These are phyloP conservation scores for Galbula dea DNA, from an alignment of 2,113 vertebrate species.

Conservation along the genomic window DNA sequence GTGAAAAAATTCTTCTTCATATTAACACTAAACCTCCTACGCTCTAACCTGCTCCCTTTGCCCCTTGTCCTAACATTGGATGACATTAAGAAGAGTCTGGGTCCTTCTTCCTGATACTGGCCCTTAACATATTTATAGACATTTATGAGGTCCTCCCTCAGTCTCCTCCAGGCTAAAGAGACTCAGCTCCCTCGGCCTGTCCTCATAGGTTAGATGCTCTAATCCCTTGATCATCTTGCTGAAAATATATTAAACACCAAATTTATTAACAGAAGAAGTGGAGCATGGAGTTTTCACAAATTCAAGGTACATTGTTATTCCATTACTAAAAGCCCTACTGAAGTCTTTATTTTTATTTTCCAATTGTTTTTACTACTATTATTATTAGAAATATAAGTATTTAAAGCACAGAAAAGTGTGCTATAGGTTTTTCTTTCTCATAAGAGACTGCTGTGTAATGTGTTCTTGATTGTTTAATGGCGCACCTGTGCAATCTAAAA, in stretches of 20 bases:
- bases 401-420: neutral
- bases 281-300: neutral
- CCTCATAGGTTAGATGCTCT: too few species aligned
- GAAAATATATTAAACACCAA: neutral
- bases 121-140: too few species aligned
- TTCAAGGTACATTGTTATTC: neutral
- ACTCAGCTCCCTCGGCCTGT: too few species aligned
- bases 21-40: too few species aligned
- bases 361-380: neutral
- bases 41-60: too few species aligned
- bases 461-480: neutral
- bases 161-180: too few species aligned
- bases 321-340: neutral
- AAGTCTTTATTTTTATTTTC: neutral
- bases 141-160: too few species aligned
- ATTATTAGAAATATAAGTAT: neutral
- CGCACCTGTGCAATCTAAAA: neutral
- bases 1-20: too few species aligned
- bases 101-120: too few species aligned
- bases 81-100: too few species aligned
- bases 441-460: neutral
- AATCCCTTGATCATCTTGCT: too few species aligned
- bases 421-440: neutral
- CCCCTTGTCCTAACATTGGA: too few species aligned
- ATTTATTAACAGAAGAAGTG: neutral